Conservation (phyloP, 2,797 vertebrate species). For the Squalus acanthias region DNA sequence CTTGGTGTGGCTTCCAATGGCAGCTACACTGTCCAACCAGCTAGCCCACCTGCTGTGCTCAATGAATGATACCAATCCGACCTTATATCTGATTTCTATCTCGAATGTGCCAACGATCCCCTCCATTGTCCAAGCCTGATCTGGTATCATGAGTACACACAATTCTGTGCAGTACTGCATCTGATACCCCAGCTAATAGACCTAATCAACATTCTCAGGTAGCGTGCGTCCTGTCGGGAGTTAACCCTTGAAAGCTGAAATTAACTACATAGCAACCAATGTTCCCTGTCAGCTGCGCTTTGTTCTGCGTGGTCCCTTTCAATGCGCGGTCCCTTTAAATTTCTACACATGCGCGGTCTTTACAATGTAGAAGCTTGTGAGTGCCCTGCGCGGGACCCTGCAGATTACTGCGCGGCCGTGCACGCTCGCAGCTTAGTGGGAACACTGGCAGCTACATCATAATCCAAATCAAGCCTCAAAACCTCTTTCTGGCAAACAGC, state of each 20-base stretch:
- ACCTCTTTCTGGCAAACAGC: background rate
- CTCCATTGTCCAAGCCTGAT: background rate
- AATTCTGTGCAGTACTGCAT: background rate
- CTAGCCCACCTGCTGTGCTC: background rate
- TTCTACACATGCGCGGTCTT: too few relatives aligned
- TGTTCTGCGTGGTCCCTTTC: too few relatives aligned
- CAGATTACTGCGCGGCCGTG: too few relatives aligned
- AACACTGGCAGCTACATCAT: too few relatives aligned
- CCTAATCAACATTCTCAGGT: background rate
- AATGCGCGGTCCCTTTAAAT: too few relatives aligned
- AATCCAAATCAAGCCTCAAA: background rate
- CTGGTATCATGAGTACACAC: background rate
- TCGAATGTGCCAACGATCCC: background rate
- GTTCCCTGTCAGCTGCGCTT: too few relatives aligned
- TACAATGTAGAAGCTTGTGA: too few relatives aligned
- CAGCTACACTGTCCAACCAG: background rate
- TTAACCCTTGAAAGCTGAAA: background rate
- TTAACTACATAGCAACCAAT: background rate
- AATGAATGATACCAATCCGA: background rate
- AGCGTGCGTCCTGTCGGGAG: background rate
- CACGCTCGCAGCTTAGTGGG: too few relatives aligned
- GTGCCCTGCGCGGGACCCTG: too few relatives aligned
- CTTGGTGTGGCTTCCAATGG: background rate
- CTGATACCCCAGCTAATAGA: background rate
- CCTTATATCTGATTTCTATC: background rate